phyloP scores from a whole-genome alignment of 2,113 vertebrate species.

The Pimephales promelas region DNA sequence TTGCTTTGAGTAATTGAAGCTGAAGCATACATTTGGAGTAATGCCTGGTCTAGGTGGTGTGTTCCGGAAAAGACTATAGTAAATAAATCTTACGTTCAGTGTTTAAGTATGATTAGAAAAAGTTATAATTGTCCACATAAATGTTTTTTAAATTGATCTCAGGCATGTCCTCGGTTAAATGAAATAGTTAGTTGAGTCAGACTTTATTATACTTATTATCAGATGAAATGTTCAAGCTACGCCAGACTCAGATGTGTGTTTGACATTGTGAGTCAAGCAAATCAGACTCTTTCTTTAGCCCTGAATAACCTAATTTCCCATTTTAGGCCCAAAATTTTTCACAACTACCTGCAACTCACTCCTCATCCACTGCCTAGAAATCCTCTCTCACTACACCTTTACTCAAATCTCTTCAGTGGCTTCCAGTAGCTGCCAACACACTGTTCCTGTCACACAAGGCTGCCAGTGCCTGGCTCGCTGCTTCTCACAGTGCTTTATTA shows the following conservation, averaged over 20 bases:
- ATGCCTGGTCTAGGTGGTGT: background rate
- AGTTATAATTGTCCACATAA: background rate
- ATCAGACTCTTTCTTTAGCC: background rate
- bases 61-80: background rate
- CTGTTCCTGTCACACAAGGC: constrained; percentile 39
- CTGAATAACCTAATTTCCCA: background rate
- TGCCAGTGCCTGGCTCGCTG: constrained; percentile 13
- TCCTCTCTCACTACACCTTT: constrained; percentile 14
- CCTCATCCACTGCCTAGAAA: background rate
- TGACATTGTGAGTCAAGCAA: background rate
- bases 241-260: background rate
- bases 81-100: background rate
- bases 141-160: background rate
- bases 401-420: background rate
- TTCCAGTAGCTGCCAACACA: constrained; percentile 28
- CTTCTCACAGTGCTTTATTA: constrained; percentile 40
- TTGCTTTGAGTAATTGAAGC: constrained; percentile 11
- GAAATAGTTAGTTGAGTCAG: background rate
- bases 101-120: background rate
- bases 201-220: background rate
- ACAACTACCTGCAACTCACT: background rate
- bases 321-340: background rate
- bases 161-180: background rate
- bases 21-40: background rate
- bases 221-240: background rate